Evolutionary conservation across 2,888 invertebrate species (phyloP).

Genomic region (Neuroscelio doddi): DNA sequence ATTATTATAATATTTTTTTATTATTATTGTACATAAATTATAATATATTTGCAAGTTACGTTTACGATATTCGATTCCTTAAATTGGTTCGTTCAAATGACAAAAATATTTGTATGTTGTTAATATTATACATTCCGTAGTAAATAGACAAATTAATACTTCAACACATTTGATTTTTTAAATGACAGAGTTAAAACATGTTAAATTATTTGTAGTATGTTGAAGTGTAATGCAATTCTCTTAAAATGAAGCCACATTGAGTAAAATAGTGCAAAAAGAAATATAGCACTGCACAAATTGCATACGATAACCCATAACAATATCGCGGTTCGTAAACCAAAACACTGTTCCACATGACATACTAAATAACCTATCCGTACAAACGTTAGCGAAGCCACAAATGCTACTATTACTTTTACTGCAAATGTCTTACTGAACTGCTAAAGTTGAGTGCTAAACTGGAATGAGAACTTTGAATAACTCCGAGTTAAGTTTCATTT

Average conservation of each 20-base stretch:
- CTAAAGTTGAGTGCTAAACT: constrained; percentile 15
- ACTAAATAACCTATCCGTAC: constrained; percentile 15
- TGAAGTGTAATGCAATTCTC: constrained; percentile 21
- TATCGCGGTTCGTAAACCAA: constrained; percentile 39
- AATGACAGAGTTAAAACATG: too few relatives aligned
- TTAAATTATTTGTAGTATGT: constrained; percentile 17
- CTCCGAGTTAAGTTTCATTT: not conserved
- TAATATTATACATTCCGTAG: too few relatives aligned
- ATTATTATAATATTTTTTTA: too few relatives aligned
- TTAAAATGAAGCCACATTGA: constrained; percentile 30
- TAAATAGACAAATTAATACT: too few relatives aligned
- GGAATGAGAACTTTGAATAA: constrained; percentile 17
- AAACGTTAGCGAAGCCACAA: constrained; percentile 32
- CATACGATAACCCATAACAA: constrained; percentile 35
- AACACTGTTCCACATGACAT: constrained; percentile 6
- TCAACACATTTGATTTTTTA: not conserved
- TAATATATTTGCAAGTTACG: too few relatives aligned
- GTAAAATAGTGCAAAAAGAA: constrained; percentile 20
- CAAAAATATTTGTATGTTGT: too few relatives aligned
- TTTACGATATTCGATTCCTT: too few relatives aligned
- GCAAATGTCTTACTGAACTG: constrained; percentile 32
- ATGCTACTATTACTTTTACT: constrained; percentile 34
- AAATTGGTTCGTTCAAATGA: too few relatives aligned
- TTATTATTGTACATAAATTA: too few relatives aligned
- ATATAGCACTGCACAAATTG: constrained; percentile 31